phyloP scores from a whole-genome alignment of 64 coral and sea anemone genomes.

The Orbicella faveolata region DNA sequence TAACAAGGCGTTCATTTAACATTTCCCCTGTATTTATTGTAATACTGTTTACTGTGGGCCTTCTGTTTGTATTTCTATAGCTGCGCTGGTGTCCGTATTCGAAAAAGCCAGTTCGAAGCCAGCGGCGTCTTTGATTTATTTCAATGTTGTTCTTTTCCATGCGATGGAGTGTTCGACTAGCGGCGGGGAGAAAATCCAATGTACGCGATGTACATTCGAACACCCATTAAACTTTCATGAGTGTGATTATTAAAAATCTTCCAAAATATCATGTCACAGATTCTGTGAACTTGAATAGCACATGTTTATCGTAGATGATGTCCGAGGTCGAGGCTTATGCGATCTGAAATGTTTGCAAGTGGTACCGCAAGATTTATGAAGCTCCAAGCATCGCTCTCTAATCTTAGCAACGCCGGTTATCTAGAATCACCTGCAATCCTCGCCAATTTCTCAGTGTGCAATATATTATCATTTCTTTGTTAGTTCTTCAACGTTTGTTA shows the following conservation, averaged over 20 bases:
- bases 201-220: conserved; percentile 49
- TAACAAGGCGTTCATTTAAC: conserved; percentile 54
- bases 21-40: conserved; percentile 78
- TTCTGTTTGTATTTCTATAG: conserved; percentile 57
- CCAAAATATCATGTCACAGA: conserved; percentile 81
- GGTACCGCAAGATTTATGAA: neutral
- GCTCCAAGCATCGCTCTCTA: conserved; percentile 15
- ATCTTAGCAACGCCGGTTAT: conserved; percentile 49
- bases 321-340: neutral
- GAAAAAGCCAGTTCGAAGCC: neutral
- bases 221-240: conserved; percentile 92
- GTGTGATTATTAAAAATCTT: conserved; percentile 83
- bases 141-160: conserved; percentile 48
- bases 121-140: conserved; percentile 37
- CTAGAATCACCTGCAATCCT: conserved; percentile 75
- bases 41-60: conserved; percentile 59
- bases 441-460: conserved; percentile 67
- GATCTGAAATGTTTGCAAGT: conserved; percentile 20
- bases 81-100: conserved; percentile 14
- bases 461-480: conserved; percentile 81
- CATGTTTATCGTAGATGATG: conserved; percentile 63
- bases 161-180: conserved; percentile 42
- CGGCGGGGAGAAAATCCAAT: conserved; percentile 37
- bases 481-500: conserved; percentile 88
- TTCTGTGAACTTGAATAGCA: conserved; percentile 51